Percentiles rank a stretch among this genome's conserved stretches.
Conservation (phyloP, 2,113 vertebrate species). For the Pholis gunnellus region DNA sequence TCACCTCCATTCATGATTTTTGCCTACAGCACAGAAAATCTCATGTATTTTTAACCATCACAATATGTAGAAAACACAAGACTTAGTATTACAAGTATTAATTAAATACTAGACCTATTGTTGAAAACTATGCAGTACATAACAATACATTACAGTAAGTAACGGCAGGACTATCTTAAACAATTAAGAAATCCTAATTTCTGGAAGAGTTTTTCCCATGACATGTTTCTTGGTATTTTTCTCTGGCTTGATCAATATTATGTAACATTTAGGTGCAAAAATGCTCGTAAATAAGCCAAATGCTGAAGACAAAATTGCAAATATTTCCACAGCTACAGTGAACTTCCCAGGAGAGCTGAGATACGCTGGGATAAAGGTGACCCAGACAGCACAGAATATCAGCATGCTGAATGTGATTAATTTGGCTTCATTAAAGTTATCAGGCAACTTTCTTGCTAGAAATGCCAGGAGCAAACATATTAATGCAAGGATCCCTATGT, state of each 20-base stretch:
- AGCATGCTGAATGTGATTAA: conserved; percentile 85
- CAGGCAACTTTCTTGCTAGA: conserved; percentile 80
- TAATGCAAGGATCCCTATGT: conserved; percentile 79
- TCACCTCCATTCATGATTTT: background rate
- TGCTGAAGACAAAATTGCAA: conserved; percentile 83
- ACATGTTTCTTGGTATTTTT: conserved; percentile 78
- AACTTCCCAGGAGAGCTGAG: conserved; percentile 85
- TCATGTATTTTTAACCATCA: background rate
- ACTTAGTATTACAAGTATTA: background rate
- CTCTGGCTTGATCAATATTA: conserved; percentile 82
- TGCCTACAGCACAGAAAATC: background rate
- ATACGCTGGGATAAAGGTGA: conserved; percentile 84
- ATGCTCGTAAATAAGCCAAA: conserved; percentile 79
- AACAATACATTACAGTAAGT: background rate
- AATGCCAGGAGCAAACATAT: conserved; percentile 80
- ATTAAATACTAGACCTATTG: background rate
- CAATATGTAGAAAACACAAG: background rate
- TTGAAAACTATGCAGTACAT: background rate
- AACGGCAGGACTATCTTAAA: background rate
- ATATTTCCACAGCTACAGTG: conserved; percentile 83
- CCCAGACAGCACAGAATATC: conserved; percentile 85
- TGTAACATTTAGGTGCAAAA: conserved; percentile 82
- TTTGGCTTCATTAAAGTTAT: conserved; percentile 85
- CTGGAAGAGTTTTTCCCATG: conserved; percentile 30
- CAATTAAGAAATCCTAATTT: background rate